These are phyloP conservation scores for Dallia pectoralis DNA, from an alignment of 2,797 vertebrate species.

Conservation along the genomic window DNA sequence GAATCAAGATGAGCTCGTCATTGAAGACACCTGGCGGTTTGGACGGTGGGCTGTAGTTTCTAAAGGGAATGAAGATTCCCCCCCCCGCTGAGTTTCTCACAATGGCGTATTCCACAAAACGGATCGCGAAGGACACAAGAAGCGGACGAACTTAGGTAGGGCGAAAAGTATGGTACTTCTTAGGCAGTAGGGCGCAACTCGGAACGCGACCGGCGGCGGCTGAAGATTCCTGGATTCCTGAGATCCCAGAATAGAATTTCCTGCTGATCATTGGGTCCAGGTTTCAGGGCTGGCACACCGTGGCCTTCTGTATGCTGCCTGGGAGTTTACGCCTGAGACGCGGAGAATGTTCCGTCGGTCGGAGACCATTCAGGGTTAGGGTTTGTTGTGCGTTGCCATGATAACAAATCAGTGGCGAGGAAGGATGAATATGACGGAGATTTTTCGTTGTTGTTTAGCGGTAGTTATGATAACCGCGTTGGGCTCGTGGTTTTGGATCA, in stretches of 20 bases:
- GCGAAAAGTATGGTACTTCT: background rate
- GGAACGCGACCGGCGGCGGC: slow-evolving; percentile 1
- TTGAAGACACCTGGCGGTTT: slow-evolving; percentile 39
- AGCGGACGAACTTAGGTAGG: no score
- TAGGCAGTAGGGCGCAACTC: background rate
- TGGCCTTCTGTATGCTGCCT: slow-evolving; percentile 39
- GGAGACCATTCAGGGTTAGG: slow-evolving; percentile 41
- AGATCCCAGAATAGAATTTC: slow-evolving; percentile 61
- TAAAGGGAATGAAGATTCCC: slow-evolving; percentile 29
- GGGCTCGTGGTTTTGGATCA: background rate
- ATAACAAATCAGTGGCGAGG: slow-evolving; percentile 26
- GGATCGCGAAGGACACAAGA: background rate
- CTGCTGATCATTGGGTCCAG: slow-evolving; percentile 65
- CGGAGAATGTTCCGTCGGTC: background rate
- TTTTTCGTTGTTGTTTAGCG: background rate
- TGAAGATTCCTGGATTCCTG: slow-evolving; percentile 34
- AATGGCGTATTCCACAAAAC: background rate
- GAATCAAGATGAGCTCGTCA: slow-evolving; percentile 29
- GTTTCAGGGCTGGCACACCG: slow-evolving; percentile 49
- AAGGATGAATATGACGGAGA: background rate
- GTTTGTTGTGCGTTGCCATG: slow-evolving; percentile 38
- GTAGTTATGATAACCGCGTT: background rate
- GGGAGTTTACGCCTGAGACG: slow-evolving; percentile 10
- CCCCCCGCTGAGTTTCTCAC: background rate
- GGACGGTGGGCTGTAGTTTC: slow-evolving; percentile 30